These are phyloP conservation scores for Carcharodon carcharias DNA, from an alignment of 2,797 vertebrate species.

Conservation along the genomic window DNA sequence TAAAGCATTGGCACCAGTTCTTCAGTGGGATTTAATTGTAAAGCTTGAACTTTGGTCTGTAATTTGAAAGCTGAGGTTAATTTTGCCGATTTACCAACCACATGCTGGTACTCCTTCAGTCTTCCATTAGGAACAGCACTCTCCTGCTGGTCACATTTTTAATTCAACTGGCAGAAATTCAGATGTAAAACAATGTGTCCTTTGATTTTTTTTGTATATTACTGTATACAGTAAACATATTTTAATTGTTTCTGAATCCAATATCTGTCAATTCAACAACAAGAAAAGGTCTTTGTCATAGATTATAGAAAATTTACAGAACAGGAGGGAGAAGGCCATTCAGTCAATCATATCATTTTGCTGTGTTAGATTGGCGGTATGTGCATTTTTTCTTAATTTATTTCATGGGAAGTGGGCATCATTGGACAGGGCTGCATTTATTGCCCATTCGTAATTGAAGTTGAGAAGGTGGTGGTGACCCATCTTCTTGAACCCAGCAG, in stretches of 20 bases:
- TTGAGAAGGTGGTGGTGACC: no score
- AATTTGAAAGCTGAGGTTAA: background rate
- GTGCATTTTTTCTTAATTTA: background rate
- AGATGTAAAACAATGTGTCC: background rate
- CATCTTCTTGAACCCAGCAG: no score
- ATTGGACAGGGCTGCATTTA: no score
- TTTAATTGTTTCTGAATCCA: conserved; percentile 32
- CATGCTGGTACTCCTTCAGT: conserved; percentile 29
- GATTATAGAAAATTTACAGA: no score
- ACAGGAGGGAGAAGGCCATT: no score
- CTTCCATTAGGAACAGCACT: background rate
- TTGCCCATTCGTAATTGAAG: no score
- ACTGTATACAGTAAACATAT: background rate
- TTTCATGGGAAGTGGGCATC: no score
- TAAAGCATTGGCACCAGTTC: background rate
- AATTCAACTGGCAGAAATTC: background rate
- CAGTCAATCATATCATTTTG: background rate
- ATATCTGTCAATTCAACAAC: background rate
- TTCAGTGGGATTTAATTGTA: background rate
- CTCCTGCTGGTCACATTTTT: background rate
- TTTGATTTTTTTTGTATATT: background rate
- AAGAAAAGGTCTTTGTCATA: background rate
- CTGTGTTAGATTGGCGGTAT: background rate
- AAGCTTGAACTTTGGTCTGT: background rate
- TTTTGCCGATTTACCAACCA: conserved; percentile 41